Percentiles rank a stretch among this genome's conserved stretches.
Conservation (phyloP, 2,888 invertebrate species). For the Dromius quadrimaculatus region DNA sequence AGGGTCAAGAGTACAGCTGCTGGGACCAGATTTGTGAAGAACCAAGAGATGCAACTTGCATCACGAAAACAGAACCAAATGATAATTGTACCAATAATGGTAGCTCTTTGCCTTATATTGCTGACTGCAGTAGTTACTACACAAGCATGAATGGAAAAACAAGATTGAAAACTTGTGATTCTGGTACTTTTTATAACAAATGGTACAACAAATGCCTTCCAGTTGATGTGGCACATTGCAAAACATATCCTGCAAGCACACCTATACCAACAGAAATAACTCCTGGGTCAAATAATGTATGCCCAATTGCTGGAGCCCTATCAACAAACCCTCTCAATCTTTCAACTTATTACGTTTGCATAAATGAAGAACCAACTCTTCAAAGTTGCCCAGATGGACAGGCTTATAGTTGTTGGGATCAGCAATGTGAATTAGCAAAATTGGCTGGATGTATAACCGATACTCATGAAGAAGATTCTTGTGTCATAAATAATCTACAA, state of each 20-base stretch:
- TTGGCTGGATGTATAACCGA: too few relatives aligned
- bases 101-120: neutral
- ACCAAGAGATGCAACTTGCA: neutral
- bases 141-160: slow-evolving; percentile 29
- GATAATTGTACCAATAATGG: slow-evolving; percentile 5
- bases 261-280: neutral
- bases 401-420: too few relatives aligned
- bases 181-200: slow-evolving; percentile 5
- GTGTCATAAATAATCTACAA: neutral
- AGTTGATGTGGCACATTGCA: slow-evolving; percentile 7
- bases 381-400: too few relatives aligned
- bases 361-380: too few relatives aligned
- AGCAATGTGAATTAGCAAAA: too few relatives aligned
- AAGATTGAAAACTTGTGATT: neutral
- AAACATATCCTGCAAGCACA: neutral
- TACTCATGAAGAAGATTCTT: neutral
- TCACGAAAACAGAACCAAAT: too few relatives aligned
- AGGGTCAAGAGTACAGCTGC: slow-evolving; percentile 22
- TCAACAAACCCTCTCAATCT: too few relatives aligned
- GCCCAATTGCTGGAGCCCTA: too few relatives aligned
- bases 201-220: slow-evolving; percentile 30
- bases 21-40: slow-evolving; percentile 15
- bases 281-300: too few relatives aligned
- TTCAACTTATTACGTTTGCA: too few relatives aligned
- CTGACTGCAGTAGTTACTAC: slow-evolving; percentile 29